phyloP scores from a whole-genome alignment of 2,113 vertebrate genomes.

The Propithecus coquereli region DNA sequence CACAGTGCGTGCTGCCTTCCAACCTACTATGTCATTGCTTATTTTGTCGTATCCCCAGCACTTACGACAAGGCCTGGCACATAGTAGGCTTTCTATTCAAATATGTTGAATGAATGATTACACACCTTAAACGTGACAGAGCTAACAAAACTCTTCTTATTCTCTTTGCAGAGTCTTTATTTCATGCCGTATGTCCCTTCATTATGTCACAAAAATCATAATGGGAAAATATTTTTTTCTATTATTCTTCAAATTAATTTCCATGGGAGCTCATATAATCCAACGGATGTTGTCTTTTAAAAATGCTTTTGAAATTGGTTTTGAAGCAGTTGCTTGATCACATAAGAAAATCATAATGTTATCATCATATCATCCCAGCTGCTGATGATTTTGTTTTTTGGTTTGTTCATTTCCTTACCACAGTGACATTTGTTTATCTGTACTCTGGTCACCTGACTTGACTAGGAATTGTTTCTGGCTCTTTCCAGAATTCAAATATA shows the following conservation, averaged over 20 bases:
- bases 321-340: constrained; percentile 42
- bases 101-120: background rate
- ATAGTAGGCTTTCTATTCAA: background rate
- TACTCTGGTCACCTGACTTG: background rate
- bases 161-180: background rate
- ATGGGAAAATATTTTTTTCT: background rate
- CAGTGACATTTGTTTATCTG: background rate
- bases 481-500: constrained; percentile 22
- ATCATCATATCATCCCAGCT: background rate
- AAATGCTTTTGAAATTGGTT: background rate
- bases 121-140: background rate
- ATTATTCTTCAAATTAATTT: constrained; percentile 37
- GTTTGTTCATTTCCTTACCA: background rate
- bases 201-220: background rate
- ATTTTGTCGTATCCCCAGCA: background rate
- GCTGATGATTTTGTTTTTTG: background rate
- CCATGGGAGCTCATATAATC: background rate
- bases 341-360: background rate
- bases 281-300: background rate
- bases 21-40: background rate
- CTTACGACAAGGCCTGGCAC: background rate
- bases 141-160: background rate
- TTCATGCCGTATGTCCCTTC: background rate
- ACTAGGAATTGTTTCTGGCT: background rate
- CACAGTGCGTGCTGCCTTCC: background rate